Evolutionary conservation across 2,113 vertebrate genomes (phyloP).

Genomic region (Mesitornis unicolor): DNA sequence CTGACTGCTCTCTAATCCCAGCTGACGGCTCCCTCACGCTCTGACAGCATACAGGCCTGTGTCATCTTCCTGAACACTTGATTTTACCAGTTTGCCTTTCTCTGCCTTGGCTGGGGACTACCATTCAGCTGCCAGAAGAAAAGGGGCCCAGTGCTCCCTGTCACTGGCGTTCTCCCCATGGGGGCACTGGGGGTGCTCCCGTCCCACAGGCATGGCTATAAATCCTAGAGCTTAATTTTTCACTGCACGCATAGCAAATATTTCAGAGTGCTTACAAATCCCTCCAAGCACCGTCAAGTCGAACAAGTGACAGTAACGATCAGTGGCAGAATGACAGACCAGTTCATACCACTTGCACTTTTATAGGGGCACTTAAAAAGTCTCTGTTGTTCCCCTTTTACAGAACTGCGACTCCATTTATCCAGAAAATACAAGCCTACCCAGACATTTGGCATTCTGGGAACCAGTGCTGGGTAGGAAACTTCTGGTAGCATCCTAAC

Average conservation of each 20-base stretch:
- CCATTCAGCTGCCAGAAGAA: conserved; percentile 11
- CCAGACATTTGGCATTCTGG: not conserved
- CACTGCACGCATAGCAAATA: not conserved
- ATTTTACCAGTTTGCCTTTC: not conserved
- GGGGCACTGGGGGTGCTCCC: not conserved
- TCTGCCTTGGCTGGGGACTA: not conserved
- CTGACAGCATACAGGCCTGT: not conserved
- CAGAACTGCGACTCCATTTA: not conserved
- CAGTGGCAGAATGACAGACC: conserved; percentile 26
- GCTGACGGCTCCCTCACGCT: not conserved
- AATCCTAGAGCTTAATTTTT: not conserved
- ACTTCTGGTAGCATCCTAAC: not conserved
- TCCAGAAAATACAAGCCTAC: not conserved
- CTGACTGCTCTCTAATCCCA: not conserved
- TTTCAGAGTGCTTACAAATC: not conserved
- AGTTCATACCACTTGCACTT: conserved; percentile 20
- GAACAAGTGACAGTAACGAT: not conserved
- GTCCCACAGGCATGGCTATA: not conserved
- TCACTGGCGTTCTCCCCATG: not conserved
- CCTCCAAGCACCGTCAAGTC: not conserved
- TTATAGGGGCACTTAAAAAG: not conserved
- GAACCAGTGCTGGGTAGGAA: not conserved
- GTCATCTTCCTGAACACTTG: not conserved
- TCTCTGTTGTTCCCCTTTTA: not conserved
- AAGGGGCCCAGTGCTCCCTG: not conserved